A percentile compares a stretch with the other conserved stretches of the same genome.
phyloP scores from a whole-genome alignment of 2,888 invertebrate species.

The Drosophila demipolita region DNA sequence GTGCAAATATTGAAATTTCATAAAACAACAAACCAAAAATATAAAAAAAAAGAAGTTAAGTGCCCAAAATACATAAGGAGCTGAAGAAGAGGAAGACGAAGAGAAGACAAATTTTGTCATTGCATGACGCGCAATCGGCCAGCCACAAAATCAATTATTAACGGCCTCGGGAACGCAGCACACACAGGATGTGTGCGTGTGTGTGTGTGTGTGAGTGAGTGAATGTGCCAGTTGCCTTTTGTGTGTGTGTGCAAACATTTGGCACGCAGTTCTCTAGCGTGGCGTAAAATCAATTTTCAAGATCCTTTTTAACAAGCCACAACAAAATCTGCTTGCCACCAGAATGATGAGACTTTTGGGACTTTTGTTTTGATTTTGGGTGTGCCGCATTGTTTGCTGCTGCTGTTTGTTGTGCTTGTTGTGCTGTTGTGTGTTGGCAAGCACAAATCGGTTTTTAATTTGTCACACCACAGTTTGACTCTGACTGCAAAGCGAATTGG shows the following conservation, averaged over 20 bases:
- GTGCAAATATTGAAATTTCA: slow-evolving; percentile 69
- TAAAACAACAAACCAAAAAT: slow-evolving; percentile 36
- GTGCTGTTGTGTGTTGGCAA: slow-evolving; percentile 17
- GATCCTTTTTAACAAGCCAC: slow-evolving; percentile 74
- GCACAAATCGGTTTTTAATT: slow-evolving; percentile 70
- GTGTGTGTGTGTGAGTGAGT: slow-evolving; percentile 25
- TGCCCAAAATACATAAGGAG: slow-evolving; percentile 21
- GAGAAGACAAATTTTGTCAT: slow-evolving; percentile 34
- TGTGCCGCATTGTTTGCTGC: slow-evolving; percentile 46
- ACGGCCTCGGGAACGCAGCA: slow-evolving; percentile 60
- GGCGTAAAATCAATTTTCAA: slow-evolving; percentile 78
- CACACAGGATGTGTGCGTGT: slow-evolving; percentile 21
- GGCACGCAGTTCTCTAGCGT: slow-evolving; percentile 55
- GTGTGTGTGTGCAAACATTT: slow-evolving; percentile 73
- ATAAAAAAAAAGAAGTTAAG: slow-evolving; percentile 21
- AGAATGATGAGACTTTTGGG: slow-evolving; percentile 44
- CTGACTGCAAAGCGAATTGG: slow-evolving; percentile 63
- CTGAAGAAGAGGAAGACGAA: neutral
- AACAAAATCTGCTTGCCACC: slow-evolving; percentile 55
- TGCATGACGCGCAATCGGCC: slow-evolving; percentile 62
- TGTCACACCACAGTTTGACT: slow-evolving; percentile 66
- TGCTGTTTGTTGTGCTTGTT: slow-evolving; percentile 22
- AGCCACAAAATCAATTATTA: slow-evolving; percentile 83
- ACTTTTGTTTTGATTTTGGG: slow-evolving; percentile 67
- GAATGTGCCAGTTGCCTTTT: slow-evolving; percentile 34